Percentiles rank a stretch among this genome's conserved stretches.
Conservation (phyloP, 2,797 vertebrate species). For the Syngnathus rostellatus region DNA sequence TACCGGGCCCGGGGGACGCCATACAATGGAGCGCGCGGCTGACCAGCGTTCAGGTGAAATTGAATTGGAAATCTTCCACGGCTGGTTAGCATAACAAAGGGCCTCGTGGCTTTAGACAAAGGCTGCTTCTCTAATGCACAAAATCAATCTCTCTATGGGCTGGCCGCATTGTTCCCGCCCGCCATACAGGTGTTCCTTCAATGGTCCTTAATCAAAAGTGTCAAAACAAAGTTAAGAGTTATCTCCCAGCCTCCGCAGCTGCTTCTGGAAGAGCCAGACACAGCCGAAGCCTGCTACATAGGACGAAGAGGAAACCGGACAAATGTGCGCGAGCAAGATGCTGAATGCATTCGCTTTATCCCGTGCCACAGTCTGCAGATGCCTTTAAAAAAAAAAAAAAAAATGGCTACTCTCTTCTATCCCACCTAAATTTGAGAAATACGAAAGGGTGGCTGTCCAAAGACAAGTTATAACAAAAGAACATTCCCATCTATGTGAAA, state of each 20-base stretch:
- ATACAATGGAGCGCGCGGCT: slow-evolving; percentile 86
- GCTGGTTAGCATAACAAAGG: slow-evolving; percentile 98
- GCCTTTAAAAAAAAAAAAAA: slow-evolving; percentile 6
- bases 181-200: slow-evolving; percentile 84
- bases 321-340: slow-evolving; percentile 25
- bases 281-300: slow-evolving; percentile 26
- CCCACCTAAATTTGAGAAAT: neutral
- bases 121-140: slow-evolving; percentile 85
- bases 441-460: neutral
- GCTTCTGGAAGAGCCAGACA: slow-evolving; percentile 49
- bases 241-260: slow-evolving; percentile 70
- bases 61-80: slow-evolving; percentile 97
- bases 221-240: slow-evolving; percentile 85
- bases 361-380: slow-evolving; percentile 13
- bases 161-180: slow-evolving; percentile 71
- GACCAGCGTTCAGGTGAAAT: slow-evolving; percentile 98
- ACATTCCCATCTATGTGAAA: neutral
- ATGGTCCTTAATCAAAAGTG: slow-evolving; percentile 85
- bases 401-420: slow-evolving; percentile 13
- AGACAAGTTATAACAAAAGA: neutral
- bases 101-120: slow-evolving; percentile 89
- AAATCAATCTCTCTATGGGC: slow-evolving; percentile 82
- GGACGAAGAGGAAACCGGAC: slow-evolving; percentile 34
- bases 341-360: slow-evolving; percentile 26
- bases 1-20: slow-evolving; percentile 77